phyloP scores from a whole-genome alignment of 2,113 vertebrate species.

The Corvus moneduloides region DNA sequence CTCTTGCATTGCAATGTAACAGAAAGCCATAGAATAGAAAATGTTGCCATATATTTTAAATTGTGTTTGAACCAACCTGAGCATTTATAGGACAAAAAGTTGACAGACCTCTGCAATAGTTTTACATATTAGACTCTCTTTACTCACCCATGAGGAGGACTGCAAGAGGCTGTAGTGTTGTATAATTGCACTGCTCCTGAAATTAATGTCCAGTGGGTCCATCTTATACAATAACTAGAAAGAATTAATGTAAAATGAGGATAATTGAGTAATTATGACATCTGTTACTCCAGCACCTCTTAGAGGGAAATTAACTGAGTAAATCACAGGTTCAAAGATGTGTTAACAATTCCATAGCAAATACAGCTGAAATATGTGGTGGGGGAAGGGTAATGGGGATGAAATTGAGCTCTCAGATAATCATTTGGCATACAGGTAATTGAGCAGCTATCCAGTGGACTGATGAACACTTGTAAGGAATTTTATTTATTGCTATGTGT shows the following conservation, averaged over 20 bases:
- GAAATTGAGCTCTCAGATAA: slow-evolving; percentile 91
- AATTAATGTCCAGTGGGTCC: slow-evolving; percentile 72
- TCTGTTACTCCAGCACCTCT: slow-evolving; percentile 87
- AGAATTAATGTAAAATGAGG: slow-evolving; percentile 81
- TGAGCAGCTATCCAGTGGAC: slow-evolving; percentile 82
- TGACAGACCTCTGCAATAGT: slow-evolving; percentile 28
- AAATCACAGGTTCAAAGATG: slow-evolving; percentile 87
- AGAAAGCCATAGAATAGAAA: neutral
- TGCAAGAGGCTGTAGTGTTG: slow-evolving; percentile 52
- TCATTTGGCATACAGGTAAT: slow-evolving; percentile 92
- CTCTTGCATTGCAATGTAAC: neutral
- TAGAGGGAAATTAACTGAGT: slow-evolving; percentile 85
- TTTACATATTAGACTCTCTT: slow-evolving; percentile 56
- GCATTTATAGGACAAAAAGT: neutral
- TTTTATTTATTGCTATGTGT: neutral
- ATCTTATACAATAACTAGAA: slow-evolving; percentile 51
- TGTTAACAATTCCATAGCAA: slow-evolving; percentile 84
- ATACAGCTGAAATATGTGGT: slow-evolving; percentile 93
- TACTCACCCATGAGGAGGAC: slow-evolving; percentile 23
- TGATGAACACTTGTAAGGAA: slow-evolving; percentile 71
- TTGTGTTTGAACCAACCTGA: neutral
- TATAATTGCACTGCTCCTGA: slow-evolving; percentile 76
- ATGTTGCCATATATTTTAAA: neutral
- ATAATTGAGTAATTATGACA: slow-evolving; percentile 94
- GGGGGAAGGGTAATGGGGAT: slow-evolving; percentile 85